Evolutionary conservation across 2,113 vertebrate genomes (phyloP).

Genomic region (Neogobius melanostomus): DNA sequence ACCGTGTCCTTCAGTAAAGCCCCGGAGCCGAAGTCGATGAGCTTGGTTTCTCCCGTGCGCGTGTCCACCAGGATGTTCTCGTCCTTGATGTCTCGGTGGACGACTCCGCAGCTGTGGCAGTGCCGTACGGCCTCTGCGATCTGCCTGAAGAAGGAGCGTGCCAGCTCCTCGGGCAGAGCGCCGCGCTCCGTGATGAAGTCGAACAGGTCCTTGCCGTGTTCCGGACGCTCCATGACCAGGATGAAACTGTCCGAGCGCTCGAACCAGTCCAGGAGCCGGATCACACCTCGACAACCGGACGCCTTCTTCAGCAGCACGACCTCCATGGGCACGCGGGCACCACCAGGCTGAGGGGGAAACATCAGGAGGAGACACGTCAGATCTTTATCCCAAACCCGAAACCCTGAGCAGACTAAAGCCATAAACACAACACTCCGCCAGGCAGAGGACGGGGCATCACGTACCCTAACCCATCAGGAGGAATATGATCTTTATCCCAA

Average conservation of each 20-base stretch:
- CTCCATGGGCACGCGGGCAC: constrained; percentile 88
- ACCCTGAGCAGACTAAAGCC: too few relatives aligned
- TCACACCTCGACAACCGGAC: constrained; percentile 83
- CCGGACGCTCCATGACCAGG: constrained; percentile 88
- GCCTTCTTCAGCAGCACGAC: constrained; percentile 89
- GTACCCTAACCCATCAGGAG: too few relatives aligned
- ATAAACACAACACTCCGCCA: too few relatives aligned
- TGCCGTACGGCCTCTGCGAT: constrained; percentile 90
- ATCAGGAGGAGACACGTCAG: too few relatives aligned
- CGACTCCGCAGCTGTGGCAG: constrained; percentile 87
- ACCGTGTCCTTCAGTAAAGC: constrained; percentile 91
- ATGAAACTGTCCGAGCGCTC: constrained; percentile 89
- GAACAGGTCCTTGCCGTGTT: constrained; percentile 88
- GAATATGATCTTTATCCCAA: too few relatives aligned
- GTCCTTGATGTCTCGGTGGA: constrained; percentile 93
- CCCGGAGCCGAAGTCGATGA: constrained; percentile 94
- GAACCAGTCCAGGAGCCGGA: constrained; percentile 92
- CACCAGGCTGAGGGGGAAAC: constrained; percentile 73
- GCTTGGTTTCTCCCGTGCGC: constrained; percentile 86
- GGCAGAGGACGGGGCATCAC: too few relatives aligned
- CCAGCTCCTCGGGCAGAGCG: constrained; percentile 85
- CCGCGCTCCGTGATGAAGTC: constrained; percentile 91
- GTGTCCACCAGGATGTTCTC: constrained; percentile 92
- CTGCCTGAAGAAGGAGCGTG: constrained; percentile 87
- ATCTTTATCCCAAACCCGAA: too few relatives aligned